Conservation (phyloP, 1,140 invertebrate genomes). For the Aphis gossypii region DNA sequence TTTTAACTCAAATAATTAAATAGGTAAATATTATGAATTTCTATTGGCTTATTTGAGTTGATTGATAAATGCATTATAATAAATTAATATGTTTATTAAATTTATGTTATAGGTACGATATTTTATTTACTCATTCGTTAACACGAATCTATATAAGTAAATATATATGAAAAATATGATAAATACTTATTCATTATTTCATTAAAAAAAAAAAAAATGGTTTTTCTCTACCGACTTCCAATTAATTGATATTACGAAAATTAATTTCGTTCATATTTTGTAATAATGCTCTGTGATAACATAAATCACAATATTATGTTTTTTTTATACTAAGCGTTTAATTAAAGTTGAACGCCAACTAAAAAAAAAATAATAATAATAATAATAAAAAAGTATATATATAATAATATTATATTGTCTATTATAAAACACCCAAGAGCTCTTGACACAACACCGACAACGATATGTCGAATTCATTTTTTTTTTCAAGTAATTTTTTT, state of each 20-base stretch:
- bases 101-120: background rate
- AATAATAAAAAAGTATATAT: too few relatives aligned
- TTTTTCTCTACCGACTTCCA: background rate
- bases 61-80: background rate
- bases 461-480: background rate
- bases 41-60: background rate
- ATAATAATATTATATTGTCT: slow-evolving; percentile 11
- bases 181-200: background rate
- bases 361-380: background rate
- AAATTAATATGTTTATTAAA: background rate
- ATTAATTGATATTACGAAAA: background rate
- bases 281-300: background rate
- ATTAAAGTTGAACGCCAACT: background rate
- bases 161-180: background rate
- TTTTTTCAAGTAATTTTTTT: background rate
- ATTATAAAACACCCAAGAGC: background rate
- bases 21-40: background rate
- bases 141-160: background rate
- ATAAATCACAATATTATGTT: background rate
- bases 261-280: background rate
- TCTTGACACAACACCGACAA: background rate
- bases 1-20: background rate
- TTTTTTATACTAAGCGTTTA: background rate
- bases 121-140: background rate
- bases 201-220: background rate